phyloP scores from a whole-genome alignment of 2,888 invertebrate species.

The Dryobotodes eremita region DNA sequence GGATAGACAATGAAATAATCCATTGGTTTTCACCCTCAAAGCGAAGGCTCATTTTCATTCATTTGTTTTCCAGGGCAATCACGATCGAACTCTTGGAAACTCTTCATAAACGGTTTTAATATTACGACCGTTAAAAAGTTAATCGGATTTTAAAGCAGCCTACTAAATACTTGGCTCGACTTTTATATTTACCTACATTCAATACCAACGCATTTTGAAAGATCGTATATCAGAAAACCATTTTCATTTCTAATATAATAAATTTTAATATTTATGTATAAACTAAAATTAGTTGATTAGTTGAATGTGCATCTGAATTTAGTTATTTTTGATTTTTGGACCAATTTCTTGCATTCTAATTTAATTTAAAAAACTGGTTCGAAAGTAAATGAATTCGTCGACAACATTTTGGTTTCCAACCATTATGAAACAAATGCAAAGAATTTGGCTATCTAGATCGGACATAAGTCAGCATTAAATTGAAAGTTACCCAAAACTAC shows the following conservation, averaged over 20 bases:
- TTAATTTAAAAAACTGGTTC: conserved; percentile 26
- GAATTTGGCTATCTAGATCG: conserved; percentile 23
- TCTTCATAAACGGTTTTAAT: background rate
- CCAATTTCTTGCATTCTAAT: background rate
- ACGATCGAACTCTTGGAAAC: background rate
- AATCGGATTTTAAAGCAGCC: background rate
- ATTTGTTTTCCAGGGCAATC: background rate
- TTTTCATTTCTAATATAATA: background rate
- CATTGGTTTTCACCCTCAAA: background rate
- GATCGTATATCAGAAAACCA: background rate
- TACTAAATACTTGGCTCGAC: background rate
- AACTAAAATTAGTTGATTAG: background rate
- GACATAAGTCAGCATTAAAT: background rate
- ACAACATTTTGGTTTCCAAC: conserved; percentile 18
- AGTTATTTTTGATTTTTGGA: background rate
- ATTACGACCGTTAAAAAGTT: background rate
- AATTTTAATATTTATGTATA: background rate
- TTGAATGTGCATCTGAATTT: background rate
- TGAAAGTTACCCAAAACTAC: conserved; percentile 1
- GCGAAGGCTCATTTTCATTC: background rate
- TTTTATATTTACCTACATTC: background rate
- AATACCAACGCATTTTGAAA: no score
- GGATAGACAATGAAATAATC: background rate
- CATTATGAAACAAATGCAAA: conserved; percentile 38
- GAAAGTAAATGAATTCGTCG: conserved; percentile 36